Conservation (phyloP, 2,113 vertebrate genomes). For the Menura novaehollandiae region DNA sequence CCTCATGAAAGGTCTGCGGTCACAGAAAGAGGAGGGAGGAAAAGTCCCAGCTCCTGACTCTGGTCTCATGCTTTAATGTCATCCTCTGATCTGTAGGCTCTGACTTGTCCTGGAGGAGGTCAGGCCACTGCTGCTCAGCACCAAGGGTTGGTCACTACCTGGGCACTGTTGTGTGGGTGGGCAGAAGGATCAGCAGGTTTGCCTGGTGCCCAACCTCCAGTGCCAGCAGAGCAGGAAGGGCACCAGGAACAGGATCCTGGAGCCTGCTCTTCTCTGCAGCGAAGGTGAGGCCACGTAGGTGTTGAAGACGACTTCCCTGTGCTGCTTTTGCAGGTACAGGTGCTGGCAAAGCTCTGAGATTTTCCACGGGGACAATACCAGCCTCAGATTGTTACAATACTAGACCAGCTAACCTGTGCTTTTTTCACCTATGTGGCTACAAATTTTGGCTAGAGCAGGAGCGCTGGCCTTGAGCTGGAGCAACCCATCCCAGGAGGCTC, state of each 20-base stretch:
- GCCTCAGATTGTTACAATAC: neutral
- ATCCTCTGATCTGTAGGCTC: neutral
- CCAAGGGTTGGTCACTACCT: neutral
- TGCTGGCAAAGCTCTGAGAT: neutral
- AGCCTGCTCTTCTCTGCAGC: neutral
- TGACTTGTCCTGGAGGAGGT: neutral
- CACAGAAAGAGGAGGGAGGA: neutral
- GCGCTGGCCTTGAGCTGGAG: neutral
- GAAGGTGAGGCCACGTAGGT: rapidly evolving
- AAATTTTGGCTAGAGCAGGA: neutral
- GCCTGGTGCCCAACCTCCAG: neutral
- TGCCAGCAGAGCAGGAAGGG: neutral
- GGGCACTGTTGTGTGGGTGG: rapidly evolving
- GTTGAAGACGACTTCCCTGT: neutral
- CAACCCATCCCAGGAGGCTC: neutral
- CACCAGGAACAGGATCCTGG: neutral
- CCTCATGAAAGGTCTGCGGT: neutral
- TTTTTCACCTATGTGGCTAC: neutral
- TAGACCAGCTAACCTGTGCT: too few species aligned
- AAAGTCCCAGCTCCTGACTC: neutral
- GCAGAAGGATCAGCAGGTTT: neutral
- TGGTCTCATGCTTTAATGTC: neutral
- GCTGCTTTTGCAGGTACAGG: neutral
- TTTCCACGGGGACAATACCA: neutral
- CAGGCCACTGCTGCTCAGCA: neutral